Conservation (phyloP, 2,113 vertebrate genomes). For the Gymnarchus niloticus region DNA sequence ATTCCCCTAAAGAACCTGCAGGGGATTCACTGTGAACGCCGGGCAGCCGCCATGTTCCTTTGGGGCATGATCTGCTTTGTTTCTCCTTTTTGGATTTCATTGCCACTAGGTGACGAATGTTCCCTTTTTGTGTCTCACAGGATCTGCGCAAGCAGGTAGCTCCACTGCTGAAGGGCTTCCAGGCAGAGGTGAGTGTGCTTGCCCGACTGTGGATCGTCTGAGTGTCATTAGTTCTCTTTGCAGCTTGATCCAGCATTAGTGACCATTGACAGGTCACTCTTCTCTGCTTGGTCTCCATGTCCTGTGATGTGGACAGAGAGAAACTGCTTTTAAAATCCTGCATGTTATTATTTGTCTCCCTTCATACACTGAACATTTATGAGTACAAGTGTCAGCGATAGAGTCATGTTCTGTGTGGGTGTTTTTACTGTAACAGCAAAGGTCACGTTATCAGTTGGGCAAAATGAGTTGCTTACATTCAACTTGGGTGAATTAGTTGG, state of each 20-base stretch:
- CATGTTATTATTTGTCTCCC: background rate
- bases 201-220: conserved; percentile 39
- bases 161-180: conserved; percentile 84
- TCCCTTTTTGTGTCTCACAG: conserved; percentile 52
- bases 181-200: conserved; percentile 75
- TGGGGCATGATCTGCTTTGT: background rate
- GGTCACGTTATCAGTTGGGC: background rate
- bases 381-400: background rate
- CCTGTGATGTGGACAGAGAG: conserved; percentile 59
- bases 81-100: background rate
- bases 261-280: background rate
- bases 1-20: background rate
- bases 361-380: background rate
- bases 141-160: conserved; percentile 89
- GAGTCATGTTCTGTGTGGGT: background rate
- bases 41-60: too few relatives aligned
- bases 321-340: conserved; percentile 10
- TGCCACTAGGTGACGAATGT: background rate
- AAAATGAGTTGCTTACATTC: background rate
- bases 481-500: background rate
- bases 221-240: conserved; percentile 21
- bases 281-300: background rate
- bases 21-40: too few relatives aligned
- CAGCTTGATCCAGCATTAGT: background rate
- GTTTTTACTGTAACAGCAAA: background rate